Percentiles rank a stretch among this genome's conserved stretches.
These are phyloP conservation scores for Mormoops blainvillei DNA, from an alignment of 2,113 vertebrate species.

Conservation along the genomic window DNA sequence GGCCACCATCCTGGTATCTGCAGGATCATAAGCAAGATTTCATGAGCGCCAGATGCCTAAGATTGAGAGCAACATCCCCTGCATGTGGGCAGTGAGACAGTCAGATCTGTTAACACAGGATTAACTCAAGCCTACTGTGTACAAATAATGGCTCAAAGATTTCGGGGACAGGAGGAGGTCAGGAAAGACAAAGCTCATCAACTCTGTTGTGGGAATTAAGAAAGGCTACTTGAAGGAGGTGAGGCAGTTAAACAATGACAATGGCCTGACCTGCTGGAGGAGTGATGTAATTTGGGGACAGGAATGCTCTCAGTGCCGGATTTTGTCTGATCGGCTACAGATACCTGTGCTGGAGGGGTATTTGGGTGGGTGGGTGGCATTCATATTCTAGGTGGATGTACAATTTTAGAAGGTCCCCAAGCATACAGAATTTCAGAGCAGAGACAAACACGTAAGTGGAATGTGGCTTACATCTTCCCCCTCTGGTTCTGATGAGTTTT, in stretches of 20 bases:
- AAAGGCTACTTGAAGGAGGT: neutral
- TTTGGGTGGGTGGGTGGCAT: neutral
- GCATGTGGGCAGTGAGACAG: rapidly evolving
- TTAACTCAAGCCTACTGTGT: neutral
- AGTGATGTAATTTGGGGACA: neutral
- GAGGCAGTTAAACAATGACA: neutral
- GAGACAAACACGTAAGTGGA: neutral
- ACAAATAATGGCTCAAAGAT: neutral
- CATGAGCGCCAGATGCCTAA: neutral
- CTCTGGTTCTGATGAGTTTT: neutral
- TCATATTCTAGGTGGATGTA: neutral
- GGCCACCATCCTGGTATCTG: neutral
- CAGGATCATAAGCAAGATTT: neutral
- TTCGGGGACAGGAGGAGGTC: neutral
- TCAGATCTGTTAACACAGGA: neutral
- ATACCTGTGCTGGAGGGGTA: neutral
- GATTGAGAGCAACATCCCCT: neutral
- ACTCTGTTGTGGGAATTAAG: neutral
- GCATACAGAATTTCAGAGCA: neutral
- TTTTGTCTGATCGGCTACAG: neutral
- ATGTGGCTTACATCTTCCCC: neutral
- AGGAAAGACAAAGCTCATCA: neutral
- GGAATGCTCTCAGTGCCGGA: neutral
- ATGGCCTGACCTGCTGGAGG: neutral
- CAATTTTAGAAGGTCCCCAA: neutral